These are phyloP conservation scores for Holotrichia oblita DNA, from an alignment of 1,140 invertebrate genomes.

Conservation along the genomic window DNA sequence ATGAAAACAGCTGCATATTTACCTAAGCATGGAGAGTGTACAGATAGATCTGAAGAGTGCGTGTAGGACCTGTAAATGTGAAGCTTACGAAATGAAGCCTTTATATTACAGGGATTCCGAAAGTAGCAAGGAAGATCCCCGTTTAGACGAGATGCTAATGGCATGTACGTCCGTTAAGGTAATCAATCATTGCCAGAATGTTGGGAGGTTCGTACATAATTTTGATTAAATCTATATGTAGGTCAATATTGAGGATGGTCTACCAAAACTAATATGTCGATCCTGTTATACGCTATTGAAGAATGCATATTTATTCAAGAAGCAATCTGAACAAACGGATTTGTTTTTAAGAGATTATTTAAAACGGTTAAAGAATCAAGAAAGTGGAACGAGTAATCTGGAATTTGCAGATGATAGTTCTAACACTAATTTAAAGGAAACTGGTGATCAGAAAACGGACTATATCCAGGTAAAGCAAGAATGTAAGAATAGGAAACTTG, in stretches of 20 bases:
- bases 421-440: conserved; percentile 53
- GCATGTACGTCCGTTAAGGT: conserved; percentile 57
- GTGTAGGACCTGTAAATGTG: conserved; percentile 55
- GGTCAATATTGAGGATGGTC: conserved; percentile 53
- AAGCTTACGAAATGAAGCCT: conserved; percentile 51
- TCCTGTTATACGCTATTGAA: conserved; percentile 54
- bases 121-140: too few species aligned
- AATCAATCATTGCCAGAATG: conserved; percentile 42
- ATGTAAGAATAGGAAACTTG: not conserved
- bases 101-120: conserved; percentile 52
- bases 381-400: too few species aligned
- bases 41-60: conserved; percentile 46
- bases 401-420: too few species aligned
- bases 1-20: not conserved
- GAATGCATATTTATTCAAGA: conserved; percentile 55
- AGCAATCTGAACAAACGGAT: conserved; percentile 55
- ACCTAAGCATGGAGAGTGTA: not conserved
- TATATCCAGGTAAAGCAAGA: conserved; percentile 53
- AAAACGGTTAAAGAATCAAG: too few species aligned
- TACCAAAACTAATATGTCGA: conserved; percentile 55
- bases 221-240: conserved; percentile 34
- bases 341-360: too few species aligned
- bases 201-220: not conserved
- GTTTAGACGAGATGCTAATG: too few species aligned
- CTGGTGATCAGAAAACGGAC: conserved; percentile 53